These are phyloP conservation scores for Aegotheles bennettii DNA, from an alignment of 2,113 vertebrate species.

Conservation along the genomic window DNA sequence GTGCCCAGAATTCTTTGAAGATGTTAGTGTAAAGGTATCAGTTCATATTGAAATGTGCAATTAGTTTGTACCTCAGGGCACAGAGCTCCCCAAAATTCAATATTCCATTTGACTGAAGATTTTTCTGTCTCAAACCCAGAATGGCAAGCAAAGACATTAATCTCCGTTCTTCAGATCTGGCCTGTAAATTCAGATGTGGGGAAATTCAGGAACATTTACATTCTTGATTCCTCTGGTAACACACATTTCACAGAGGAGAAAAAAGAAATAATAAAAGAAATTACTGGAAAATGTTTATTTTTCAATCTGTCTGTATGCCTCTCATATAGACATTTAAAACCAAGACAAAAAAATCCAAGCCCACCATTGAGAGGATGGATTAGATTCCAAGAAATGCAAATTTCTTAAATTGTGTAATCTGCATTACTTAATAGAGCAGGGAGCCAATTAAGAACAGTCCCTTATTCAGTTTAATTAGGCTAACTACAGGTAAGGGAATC, in stretches of 20 bases:
- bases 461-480: constrained; percentile 80
- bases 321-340: background rate
- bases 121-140: background rate
- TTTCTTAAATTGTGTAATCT: constrained; percentile 70
- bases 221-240: background rate
- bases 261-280: background rate
- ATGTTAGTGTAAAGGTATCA: background rate
- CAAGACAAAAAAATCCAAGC: background rate
- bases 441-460: constrained; percentile 77
- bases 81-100: background rate
- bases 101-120: background rate
- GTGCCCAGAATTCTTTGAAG: background rate
- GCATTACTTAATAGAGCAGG: constrained; percentile 79
- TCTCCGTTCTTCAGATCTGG: background rate
- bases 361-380: background rate
- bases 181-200: background rate
- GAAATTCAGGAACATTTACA: background rate
- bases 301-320: background rate
- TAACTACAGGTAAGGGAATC: constrained; percentile 81
- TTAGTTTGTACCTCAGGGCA: background rate
- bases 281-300: background rate
- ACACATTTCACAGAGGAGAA: fast-evolving
- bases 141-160: background rate
- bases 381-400: constrained; percentile 42
- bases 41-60: background rate